Evolutionary conservation across 2,113 vertebrate genomes (phyloP), one percentile per base, ranked within the genome.

Genomic region (Podarcis cretensis): DNA sequence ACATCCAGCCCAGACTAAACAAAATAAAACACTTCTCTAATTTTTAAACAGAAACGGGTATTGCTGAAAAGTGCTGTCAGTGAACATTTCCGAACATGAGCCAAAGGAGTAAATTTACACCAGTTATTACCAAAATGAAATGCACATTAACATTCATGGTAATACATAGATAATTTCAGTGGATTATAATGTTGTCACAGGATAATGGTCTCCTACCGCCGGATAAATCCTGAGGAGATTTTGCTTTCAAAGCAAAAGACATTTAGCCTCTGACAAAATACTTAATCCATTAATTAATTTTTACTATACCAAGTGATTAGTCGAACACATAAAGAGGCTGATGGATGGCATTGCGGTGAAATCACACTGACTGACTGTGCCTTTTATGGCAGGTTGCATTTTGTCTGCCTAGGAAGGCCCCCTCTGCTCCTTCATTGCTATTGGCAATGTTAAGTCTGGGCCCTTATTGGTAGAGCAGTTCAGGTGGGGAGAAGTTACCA

Each of bases 161-260:
- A 92, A 86, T 71, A 77, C 79, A 89, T 65, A 89, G 59, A 86
- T 83, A 35, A 92, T 54, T 92, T 87, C n/a, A 78, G n/a, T 82
- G 81, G 65, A 89, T 89, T 93, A 87, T 90, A 94, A 87, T 84
- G 1, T 87, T 92, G 23, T 83, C 65, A 90, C 2, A 69, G 37
- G 27, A 48, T 87, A 93, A 90, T 5, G 32, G 23, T 87, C 9
- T 84, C 59, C 3, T 9, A 91, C 0, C n/a, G 77, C 65, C 0
- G 82, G 9, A 92, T 23, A 90, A 76, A 90, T 87, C 83, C 37
- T 77, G 48, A 85, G 66, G 4, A 85, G 69, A 87, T 91, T 87
- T 92, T 83, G 32, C 32, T 66, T 93, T 90, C 30, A 88, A 89
- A 94, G 57, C 48, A 90, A 90, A 37, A 90, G 92, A 84, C 9